Base-by-base conservation (phyloP, 2,797 vertebrate species). In the Craterocephalus amniculus region DNA sequence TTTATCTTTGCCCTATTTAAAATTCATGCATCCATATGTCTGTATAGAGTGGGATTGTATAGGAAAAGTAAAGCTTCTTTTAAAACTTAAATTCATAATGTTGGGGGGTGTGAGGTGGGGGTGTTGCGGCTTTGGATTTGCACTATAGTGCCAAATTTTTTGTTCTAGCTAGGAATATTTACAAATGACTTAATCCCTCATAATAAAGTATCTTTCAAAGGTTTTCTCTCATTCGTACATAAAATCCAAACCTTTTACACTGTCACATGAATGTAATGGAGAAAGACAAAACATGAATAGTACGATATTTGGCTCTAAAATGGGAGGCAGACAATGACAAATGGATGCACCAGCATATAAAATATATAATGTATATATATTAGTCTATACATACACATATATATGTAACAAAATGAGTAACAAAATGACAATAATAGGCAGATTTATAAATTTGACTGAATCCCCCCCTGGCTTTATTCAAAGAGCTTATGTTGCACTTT, bases 71-170 rank as follows among this genome's bases (percentile, higher is more conserved):
- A 36, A 0, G 14, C 51, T 32, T 64, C 0, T 31, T 70, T 70
- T 77, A 83, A 82, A 43, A 40, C 66, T 36, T 73, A 2, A 59
- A 81, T 14, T 1, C n/a, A n/a, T n/a, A n/a, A n/a, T n/a, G n/a
- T n/a, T n/a, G n/a, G n/a, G n/a, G n/a, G n/a, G n/a, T n/a, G n/a
- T n/a, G n/a, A n/a, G 24, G 38, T n/a, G 14, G 24, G 34, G 56
- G n/a, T 0, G 49, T 31, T 67, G 22, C 31, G 54, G 59, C 59
- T 68, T 72, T 20, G 70, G 34, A 52, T 60, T 78, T 59, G 58
- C 70, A 38, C 14, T 6, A 10, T 14, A 32, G 13, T 29, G 8
- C 16, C 9, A 13, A 10, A 36, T 48, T 38, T 9, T 43, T 26
- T 8, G 13, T 11, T 58, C 0, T 27, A 29, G 20, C 32, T 0